phyloP scores from a whole-genome alignment of 1,140 invertebrate species.

The Patella vulgata region DNA sequence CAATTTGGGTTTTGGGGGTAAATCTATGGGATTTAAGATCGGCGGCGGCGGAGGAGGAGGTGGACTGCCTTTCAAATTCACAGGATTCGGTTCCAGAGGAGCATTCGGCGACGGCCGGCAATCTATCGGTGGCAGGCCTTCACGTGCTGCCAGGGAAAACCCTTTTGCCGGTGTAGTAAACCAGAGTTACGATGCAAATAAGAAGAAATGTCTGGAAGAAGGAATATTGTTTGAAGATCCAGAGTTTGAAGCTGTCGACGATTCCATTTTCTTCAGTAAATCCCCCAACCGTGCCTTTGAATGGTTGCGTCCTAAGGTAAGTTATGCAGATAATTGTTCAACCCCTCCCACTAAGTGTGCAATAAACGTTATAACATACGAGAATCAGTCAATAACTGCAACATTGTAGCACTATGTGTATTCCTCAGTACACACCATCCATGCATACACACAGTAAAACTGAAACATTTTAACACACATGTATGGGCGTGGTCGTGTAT shows the following conservation, averaged over 20 bases:
- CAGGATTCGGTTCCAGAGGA: conserved; percentile 22
- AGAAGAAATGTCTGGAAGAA: conserved; percentile 47
- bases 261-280: conserved; percentile 58
- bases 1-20: conserved; percentile 5
- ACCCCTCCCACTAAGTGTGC: background rate
- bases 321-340: conserved; percentile 12
- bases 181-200: conserved; percentile 57
- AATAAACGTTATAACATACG: background rate
- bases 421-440: no score
- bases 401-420: no score
- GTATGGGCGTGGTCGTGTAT: no score
- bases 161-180: conserved; percentile 49
- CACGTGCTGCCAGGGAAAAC: conserved; percentile 43
- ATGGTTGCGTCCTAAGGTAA: conserved; percentile 61
- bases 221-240: conserved; percentile 63
- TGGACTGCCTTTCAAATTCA: conserved; percentile 12
- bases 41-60: conserved; percentile 29
- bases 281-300: conserved; percentile 49
- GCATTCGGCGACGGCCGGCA: conserved; percentile 15
- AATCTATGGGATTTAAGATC: conserved; percentile 16
- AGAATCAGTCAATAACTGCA: no score
- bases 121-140: conserved; percentile 36
- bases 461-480: no score
- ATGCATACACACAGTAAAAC: no score
- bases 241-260: conserved; percentile 56